Percentiles rank a stretch among this genome's conserved stretches.
Conservation (phyloP, 2,888 invertebrate genomes). For the Phyllotreta striolata region DNA sequence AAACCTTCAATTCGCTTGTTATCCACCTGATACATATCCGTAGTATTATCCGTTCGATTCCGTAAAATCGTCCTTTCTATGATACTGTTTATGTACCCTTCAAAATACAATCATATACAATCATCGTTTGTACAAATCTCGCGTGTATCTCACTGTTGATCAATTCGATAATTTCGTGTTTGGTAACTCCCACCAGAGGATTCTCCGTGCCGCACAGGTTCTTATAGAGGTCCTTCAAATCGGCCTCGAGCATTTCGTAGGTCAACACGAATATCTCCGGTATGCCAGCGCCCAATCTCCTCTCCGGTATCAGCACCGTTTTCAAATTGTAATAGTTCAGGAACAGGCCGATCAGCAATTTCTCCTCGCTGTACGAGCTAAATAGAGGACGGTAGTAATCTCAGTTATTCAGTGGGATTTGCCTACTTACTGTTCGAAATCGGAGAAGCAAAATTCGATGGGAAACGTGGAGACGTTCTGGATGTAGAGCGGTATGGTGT, state of each 20-base stretch:
- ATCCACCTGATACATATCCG: slow-evolving; percentile 23
- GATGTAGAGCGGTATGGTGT: slow-evolving; percentile 67
- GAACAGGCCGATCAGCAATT: slow-evolving; percentile 53
- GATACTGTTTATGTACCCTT: background rate
- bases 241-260: slow-evolving; percentile 52
- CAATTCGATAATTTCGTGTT: slow-evolving; percentile 34
- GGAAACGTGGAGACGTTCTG: slow-evolving; percentile 72
- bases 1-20: slow-evolving; percentile 24
- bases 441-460: slow-evolving; percentile 73
- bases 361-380: slow-evolving; percentile 56
- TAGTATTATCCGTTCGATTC: slow-evolving; percentile 24
- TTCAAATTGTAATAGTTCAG: slow-evolving; percentile 57
- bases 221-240: slow-evolving; percentile 29
- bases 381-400: slow-evolving; percentile 30
- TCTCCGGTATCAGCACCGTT: slow-evolving; percentile 58
- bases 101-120: slow-evolving; percentile 1
- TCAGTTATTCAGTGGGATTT: background rate
- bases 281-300: slow-evolving; percentile 54
- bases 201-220: slow-evolving; percentile 8
- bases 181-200: slow-evolving; percentile 31
- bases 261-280: slow-evolving; percentile 52
- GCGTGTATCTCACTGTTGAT: slow-evolving; percentile 34
- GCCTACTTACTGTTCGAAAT: slow-evolving; percentile 69
- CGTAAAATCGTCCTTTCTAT: no score
- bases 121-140: background rate